Conservation (phyloP, 2,888 invertebrate species). For the Drosophila mercatorum region DNA sequence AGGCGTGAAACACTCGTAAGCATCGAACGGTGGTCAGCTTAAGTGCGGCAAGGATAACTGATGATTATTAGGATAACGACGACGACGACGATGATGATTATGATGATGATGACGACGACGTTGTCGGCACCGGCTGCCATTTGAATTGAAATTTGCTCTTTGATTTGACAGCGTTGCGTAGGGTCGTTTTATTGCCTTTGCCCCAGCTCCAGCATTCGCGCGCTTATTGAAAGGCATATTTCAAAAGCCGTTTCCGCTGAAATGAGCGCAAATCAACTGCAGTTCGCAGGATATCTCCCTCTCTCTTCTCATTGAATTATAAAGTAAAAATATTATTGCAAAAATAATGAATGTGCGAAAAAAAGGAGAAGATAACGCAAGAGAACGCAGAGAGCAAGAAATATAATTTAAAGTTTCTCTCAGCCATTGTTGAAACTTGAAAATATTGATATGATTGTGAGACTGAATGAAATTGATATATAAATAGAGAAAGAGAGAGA, state of each 20-base stretch:
- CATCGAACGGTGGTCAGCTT: constrained; percentile 60
- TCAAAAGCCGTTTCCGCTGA: constrained; percentile 55
- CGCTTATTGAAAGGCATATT: constrained; percentile 67
- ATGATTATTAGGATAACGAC: constrained; percentile 29
- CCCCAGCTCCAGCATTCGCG: constrained; percentile 8
- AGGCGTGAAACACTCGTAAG: constrained; percentile 71
- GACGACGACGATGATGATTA: neutral
- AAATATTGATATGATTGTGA: constrained; percentile 8
- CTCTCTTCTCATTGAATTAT: constrained; percentile 49
- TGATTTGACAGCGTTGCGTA: constrained; percentile 51
- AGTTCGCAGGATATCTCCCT: constrained; percentile 14
- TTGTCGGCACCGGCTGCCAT: constrained; percentile 19
- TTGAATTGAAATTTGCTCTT: constrained; percentile 63
- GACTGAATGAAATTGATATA: neutral
- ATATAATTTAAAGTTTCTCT: neutral
- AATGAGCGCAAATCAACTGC: constrained; percentile 62
- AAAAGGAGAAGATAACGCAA: neutral
- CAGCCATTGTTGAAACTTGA: neutral
- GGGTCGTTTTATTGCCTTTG: constrained; percentile 27
- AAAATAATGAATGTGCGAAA: constrained; percentile 64
- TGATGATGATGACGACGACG: neutral
- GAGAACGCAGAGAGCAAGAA: neutral
- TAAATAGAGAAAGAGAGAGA: neutral
- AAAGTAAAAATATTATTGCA: constrained; percentile 72
- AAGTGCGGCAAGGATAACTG: constrained; percentile 66